Evolutionary conservation across 2,797 vertebrate genomes (phyloP).

Genomic region (Girardinus metallicus): DNA sequence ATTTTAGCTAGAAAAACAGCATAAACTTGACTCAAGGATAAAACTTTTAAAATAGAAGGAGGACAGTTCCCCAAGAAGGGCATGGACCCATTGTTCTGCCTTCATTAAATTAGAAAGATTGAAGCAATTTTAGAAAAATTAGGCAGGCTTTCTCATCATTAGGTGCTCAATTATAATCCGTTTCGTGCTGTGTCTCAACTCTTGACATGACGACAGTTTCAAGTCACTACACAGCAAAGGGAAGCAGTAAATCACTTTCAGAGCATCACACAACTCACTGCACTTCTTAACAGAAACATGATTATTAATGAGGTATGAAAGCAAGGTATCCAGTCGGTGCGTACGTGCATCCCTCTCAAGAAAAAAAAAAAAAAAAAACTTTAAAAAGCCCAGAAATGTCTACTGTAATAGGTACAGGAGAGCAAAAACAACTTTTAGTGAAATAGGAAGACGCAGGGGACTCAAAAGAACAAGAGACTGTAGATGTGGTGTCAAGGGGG

Average conservation of each 20-base stretch:
- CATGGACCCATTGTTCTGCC: constrained; percentile 18
- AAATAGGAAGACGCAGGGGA: constrained; percentile 9
- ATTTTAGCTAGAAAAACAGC: constrained; percentile 6
- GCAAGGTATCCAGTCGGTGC: constrained; percentile 15
- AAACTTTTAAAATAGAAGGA: constrained; percentile 8
- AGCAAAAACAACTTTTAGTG: constrained; percentile 38
- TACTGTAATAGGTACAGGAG: constrained; percentile 13
- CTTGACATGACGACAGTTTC: constrained; percentile 30
- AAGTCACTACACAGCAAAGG: constrained; percentile 37
- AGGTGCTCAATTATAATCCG: constrained; percentile 37
- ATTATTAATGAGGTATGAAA: constrained; percentile 45
- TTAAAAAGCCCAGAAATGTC: constrained; percentile 38
- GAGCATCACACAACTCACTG: constrained; percentile 56
- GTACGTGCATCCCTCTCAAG: background rate
- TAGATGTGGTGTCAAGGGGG: constrained; percentile 8
- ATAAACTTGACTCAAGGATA: constrained; percentile 14
- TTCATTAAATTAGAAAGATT: constrained; percentile 30
- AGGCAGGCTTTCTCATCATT: constrained; percentile 48
- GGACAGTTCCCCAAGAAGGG: constrained; percentile 1
- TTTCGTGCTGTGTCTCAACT: constrained; percentile 28
- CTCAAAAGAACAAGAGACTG: background rate
- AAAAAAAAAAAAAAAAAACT: constrained; percentile 29
- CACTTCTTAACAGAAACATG: constrained; percentile 59
- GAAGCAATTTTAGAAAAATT: constrained; percentile 33
- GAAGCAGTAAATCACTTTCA: constrained; percentile 46